Evolutionary conservation across 2,888 invertebrate genomes (phyloP), one percentile per base, ranked within the genome.

Genomic region (Merodon equestris): DNA sequence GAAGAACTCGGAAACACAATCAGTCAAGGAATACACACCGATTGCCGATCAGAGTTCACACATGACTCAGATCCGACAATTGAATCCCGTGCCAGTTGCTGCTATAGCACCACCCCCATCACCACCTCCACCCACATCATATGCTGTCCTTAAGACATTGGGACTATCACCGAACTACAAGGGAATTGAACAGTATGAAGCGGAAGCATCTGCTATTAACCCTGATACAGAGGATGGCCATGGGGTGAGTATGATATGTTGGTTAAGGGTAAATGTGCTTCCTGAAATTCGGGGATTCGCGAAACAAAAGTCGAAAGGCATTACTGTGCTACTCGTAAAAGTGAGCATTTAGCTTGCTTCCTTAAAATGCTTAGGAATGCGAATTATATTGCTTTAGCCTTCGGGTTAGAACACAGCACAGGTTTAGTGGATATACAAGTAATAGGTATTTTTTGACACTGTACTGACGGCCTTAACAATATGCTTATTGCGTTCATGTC

Each of bases 141-240:
- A 56, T 38, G 67, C 51, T 83, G 14, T 85, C 82, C 45, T 83
- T 74, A 14, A 83, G 82, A n/a, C 85, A 83, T 40, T 83, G 15
- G 87, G 86, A 0, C 76, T 88, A 3, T 87, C 88, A 1, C 84
- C 85, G 9, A 87, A 88, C 9, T 88, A 88, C 40, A 85, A 87
- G 19, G 84, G 84, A 13, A 75, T 85, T 0, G 73, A 40, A 40
- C 19, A 60, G 45, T 15, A 42, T 38, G 44, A 40, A n/a, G 17
- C n/a, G n/a, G 0, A 50, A 15, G 15, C 18, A 1, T 19, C 19
- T 13, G 10, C 44, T 15, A 38, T 9, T 0, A 1, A 63, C 5
- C 34, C 61, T 14, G 17, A 66, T n/a, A 17, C 13, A 9, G 57
- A 61, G n/a, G 58, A 60, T 48, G 44, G 38, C 9, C 27, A 61